Evolutionary conservation across 2,888 invertebrate species (phyloP), one percentile per base, ranked within the genome.

Genomic region (Spodoptera exigua): DNA sequence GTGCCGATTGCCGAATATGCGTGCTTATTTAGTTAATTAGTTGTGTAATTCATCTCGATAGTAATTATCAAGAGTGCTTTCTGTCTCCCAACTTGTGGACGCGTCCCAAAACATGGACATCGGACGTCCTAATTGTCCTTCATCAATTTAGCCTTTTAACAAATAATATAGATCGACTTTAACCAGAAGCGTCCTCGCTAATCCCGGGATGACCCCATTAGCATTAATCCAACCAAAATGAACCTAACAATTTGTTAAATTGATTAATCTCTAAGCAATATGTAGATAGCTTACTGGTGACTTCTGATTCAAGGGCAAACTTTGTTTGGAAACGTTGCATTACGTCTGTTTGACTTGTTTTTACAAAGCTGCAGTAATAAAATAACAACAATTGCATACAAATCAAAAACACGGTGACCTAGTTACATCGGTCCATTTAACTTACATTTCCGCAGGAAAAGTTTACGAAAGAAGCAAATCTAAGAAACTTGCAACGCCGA

Each of bases 371-470:
- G 44, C 67, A 66, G 18, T 43, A 11, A 35, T 52, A 40, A 52
- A 11, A 52, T 17, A 51, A 53, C 54, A 40, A 9, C 13, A 68
- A 81, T 78, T 80, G 76, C 78, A 79, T 73, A 79, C 80, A 83
- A 84, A 85, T 80, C 82, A 83, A 85, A 86, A 86, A 86, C 78
- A 80, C 74, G 78, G 67, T 71, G 74, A 75, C 84, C 85, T 78
- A 82, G 82, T 85, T 82, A 79, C 79, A 79, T 61, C 68, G 56
- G 63, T 68, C 61, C 69, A 78, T 66, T 56, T 71, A 80, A 74
- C 71, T 76, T 79, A 66, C 64, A 61, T 76, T 81, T 80, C 74
- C 79, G 59, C 83, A 92, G 92, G 88, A 73, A 90, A 87, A 86
- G 82, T 85, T 79, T 70, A 79, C 68, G 85, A 83, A 72, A 83